A percentile compares a stretch with the other conserved stretches of the same genome.
phyloP scores from a whole-genome alignment of 2,888 invertebrate species.

The Pinctada fucata region DNA sequence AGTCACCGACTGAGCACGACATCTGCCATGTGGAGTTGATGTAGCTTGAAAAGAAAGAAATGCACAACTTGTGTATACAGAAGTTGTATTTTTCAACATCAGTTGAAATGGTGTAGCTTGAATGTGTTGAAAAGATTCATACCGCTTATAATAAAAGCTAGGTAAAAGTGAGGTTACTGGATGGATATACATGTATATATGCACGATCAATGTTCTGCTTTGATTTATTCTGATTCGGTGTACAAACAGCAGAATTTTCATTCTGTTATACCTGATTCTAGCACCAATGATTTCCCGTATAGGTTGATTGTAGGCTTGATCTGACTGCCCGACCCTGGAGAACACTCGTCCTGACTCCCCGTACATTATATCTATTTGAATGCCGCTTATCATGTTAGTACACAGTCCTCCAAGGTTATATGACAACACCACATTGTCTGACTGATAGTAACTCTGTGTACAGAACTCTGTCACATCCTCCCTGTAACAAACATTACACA shows the following conservation, averaged over 20 bases:
- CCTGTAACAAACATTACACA: slow-evolving; percentile 33
- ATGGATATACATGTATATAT: background rate
- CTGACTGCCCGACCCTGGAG: slow-evolving; percentile 54
- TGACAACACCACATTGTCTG: slow-evolving; percentile 45
- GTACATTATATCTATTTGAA: slow-evolving; percentile 69
- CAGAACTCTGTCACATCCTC: slow-evolving; percentile 46
- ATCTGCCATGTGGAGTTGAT: slow-evolving; percentile 61
- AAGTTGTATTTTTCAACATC: too few species aligned
- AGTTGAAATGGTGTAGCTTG: too few species aligned
- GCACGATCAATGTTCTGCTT: too few species aligned
- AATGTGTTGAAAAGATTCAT: too few species aligned
- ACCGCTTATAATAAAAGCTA: too few species aligned
- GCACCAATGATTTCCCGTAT: slow-evolving; percentile 70
- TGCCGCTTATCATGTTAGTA: slow-evolving; percentile 63
- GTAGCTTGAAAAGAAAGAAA: slow-evolving; percentile 56
- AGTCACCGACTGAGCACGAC: slow-evolving; percentile 55
- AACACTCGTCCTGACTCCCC: slow-evolving; percentile 59
- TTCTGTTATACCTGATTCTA: slow-evolving; percentile 60
- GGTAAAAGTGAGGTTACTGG: too few species aligned
- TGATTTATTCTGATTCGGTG: too few species aligned
- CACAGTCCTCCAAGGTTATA: slow-evolving; percentile 61
- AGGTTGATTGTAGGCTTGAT: slow-evolving; percentile 56
- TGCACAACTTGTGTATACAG: background rate
- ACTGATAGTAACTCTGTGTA: slow-evolving; percentile 38
- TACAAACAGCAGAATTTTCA: too few species aligned